These are phyloP conservation scores for Andrena dorsata DNA, from an alignment of 2,888 invertebrate species.

Conservation along the genomic window DNA sequence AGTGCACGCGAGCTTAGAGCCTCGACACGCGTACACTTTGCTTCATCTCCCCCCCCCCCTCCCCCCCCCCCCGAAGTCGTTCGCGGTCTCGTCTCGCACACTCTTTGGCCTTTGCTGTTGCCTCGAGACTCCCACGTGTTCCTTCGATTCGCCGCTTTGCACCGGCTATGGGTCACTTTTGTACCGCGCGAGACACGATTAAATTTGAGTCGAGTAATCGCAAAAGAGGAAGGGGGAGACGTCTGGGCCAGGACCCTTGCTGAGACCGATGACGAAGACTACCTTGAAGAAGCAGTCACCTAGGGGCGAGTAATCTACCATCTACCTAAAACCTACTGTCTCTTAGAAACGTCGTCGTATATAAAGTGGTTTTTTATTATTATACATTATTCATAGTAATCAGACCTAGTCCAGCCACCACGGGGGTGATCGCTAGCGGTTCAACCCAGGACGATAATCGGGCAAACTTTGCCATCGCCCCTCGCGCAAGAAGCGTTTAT, in stretches of 20 bases:
- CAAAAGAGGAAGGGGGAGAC: constrained; percentile 76
- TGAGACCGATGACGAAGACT: constrained; percentile 82
- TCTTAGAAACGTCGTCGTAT: constrained; percentile 82
- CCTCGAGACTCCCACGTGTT: neutral
- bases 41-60: constrained; percentile 1
- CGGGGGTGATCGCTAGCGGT: constrained; percentile 51
- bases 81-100: neutral
- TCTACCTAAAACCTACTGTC: constrained; percentile 83
- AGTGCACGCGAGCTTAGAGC: constrained; percentile 1
- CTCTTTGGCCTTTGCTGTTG: neutral
- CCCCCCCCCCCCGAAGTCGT: constrained; percentile 20
- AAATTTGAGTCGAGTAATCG: constrained; percentile 74
- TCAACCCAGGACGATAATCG: neutral
- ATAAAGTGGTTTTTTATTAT: constrained; percentile 79
- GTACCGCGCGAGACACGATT: constrained; percentile 45
- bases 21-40: constrained; percentile 4
- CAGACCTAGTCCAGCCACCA: constrained; percentile 60
- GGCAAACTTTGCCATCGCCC: neutral
- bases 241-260: constrained; percentile 79
- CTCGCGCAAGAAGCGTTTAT: neutral
- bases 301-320: constrained; percentile 85
- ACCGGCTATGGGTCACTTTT: constrained; percentile 70
- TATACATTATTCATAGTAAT: constrained; percentile 70
- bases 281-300: constrained; percentile 82
- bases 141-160: constrained; percentile 31